Base-by-base conservation (phyloP, 2,797 vertebrate genomes). In the Rhinoraja longicauda region DNA sequence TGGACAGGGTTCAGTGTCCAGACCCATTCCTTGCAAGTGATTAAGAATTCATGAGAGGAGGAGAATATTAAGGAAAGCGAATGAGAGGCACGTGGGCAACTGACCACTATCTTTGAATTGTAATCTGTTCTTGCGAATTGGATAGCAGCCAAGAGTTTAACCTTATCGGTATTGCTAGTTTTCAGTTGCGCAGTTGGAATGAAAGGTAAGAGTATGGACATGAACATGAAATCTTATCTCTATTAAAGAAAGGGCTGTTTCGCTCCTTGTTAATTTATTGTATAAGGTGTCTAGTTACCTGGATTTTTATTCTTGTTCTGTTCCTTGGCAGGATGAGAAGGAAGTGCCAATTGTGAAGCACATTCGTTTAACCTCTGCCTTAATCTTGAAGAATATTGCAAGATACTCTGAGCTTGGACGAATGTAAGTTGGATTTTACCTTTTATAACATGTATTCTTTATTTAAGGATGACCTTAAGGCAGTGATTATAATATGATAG, bases 331-430 rank as follows among this genome's bases (percentile, higher is more conserved):
- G 93, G 93, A 93, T 92, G 93, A 93, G 73, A 93, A 93, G 86
- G 93, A 93, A 90, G 86, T 64, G 32, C 81, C 93, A 7, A 90
- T 93, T 77, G 86, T 90, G 84, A 93, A 93, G 39, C 81, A 90
- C 62, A 90, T 93, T 90, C 64, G 93, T 64, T 45, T 93, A 73
- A 93, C 93, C 39, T 82, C 93, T 73, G 79, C 79, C 59, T 90
- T 93, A 77, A 90, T 93, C 59, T 90, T 93, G 64, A 82, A 90
- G 57, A 93, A 93, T 93, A 57, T 93, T 86, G 93, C 93, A 45
- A 91, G 93, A 90, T 90, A 93, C 81, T 93, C 93, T 3, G 93
- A 93, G 67, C 32, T 77, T 90, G 93, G 93, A 26, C 79, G 93
- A 76, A 92, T 72, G 93, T 93, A 93, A 86, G 93, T 57, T 77